Evolutionary conservation across 2,888 invertebrate species (phyloP).

Genomic region (Mycalesis mineus): DNA sequence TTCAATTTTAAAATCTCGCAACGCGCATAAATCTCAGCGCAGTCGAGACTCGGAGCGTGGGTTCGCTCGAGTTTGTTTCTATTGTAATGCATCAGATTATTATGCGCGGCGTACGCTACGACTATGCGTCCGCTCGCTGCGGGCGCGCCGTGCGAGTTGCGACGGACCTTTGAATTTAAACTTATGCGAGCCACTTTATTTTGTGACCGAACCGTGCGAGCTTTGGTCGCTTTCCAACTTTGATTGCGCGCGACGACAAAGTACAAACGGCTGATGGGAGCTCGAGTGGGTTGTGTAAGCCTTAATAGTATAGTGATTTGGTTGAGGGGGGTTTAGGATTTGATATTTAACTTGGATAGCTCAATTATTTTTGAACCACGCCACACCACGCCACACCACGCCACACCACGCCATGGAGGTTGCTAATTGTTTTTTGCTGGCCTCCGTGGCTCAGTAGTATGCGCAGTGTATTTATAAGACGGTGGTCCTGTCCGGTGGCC

Average conservation of each 20-base stretch:
- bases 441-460: too few species aligned
- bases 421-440: too few species aligned
- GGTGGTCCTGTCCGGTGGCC: too few species aligned
- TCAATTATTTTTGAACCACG: too few species aligned
- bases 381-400: too few species aligned
- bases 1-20: slow-evolving; percentile 8
- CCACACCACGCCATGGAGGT: too few species aligned
- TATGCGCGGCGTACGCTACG: slow-evolving; percentile 25
- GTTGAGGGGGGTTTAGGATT: too few species aligned
- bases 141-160: slow-evolving; percentile 10
- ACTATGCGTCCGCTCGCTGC: slow-evolving; percentile 26
- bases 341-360: too few species aligned
- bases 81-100: slow-evolving; percentile 18
- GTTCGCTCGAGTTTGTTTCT: slow-evolving; percentile 20
- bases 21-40: neutral
- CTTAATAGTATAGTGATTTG: too few species aligned
- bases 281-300: too few species aligned
- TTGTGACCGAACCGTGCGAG: slow-evolving; percentile 13
- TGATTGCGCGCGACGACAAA: neutral
- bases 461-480: too few species aligned
- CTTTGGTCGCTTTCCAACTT: slow-evolving; percentile 16
- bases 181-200: slow-evolving; percentile 5
- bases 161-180: slow-evolving; percentile 30
- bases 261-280: too few species aligned
- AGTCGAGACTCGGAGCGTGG: neutral